Evolutionary conservation across 2,888 invertebrate genomes (phyloP), one percentile per base, ranked within the genome.

Genomic region (Criorhina ranunculi): DNA sequence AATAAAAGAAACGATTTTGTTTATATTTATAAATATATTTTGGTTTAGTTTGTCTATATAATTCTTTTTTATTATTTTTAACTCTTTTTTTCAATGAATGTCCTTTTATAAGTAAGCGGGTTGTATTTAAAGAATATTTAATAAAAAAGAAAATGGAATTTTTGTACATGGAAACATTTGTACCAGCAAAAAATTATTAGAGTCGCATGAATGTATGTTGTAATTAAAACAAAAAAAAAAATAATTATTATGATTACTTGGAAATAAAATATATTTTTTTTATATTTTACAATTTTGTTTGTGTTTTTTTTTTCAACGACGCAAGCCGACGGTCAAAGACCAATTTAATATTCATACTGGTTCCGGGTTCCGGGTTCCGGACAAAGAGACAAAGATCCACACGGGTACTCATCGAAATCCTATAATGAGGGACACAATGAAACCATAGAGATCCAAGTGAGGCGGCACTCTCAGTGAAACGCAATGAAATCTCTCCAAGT

Each of bases 231-330:
- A 75, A 75, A 44, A 69, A 51, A 17, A 42, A 69, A 31, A 44
- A 69, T 42, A 12, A 42, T 69, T 19, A 69, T 31, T 24, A 55
- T 40, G 59, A 55, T 75, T n/a, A 79, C 79, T 83, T 55, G 60
- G 67, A 73, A 83, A 75, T 83, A 83, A 83, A 75, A 79, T 79
- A 72, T 35, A 62, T 78, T 42, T 55, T 78, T 83, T 73, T 73
- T 83, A 77, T 67, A 57, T 69, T 42, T 42, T 19, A 67, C n/a
- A 24, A 24, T 15, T n/a, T n/a, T n/a, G 7, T 19, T 37, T n/a
- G 2, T 2, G 35, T 7, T 33, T 33, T 33, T 55, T 31, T 3
- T 55, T 55, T 1, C 24, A n/a, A n/a, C n/a, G n/a, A n/a, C n/a
- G n/a, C n/a, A n/a, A n/a, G n/a, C n/a, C n/a, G n/a, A n/a, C n/a